Base-by-base conservation (phyloP, 2,888 invertebrate genomes). In the Peribatodes rhomboidaria region DNA sequence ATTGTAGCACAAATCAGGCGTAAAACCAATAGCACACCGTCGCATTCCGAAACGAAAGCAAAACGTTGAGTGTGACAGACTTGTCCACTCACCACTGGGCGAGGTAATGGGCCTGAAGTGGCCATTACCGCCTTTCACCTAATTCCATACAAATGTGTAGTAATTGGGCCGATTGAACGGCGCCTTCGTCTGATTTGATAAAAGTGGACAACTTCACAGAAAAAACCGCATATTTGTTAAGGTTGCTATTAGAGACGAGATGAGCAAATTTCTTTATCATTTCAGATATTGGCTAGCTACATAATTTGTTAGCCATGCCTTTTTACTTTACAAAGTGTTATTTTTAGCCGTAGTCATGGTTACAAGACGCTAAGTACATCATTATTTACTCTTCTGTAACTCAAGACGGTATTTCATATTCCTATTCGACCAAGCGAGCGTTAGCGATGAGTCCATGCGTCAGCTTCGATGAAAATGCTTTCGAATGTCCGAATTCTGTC, bases 111-210 rank as follows among this genome's bases (percentile, higher is more conserved):
- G 72, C 79, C 77, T 77, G 82, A 86, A 88, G 86, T 85, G 84
- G 72, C 81, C 78, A 85, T 87, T 86, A 85, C 71, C 70, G 75
- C 82, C 87, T 88, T 88, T 90, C 89, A 86, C 87, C 83, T 79
- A 84, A 80, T 87, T 84, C 76, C 74, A 62, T 69, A 68, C 64
- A 64, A 66, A 69, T 63, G 55, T 63, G 54, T 50, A n/a, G 64
- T 59, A 59, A 55, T 64, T 54, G 59, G 54, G 46, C 37, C 68
- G 68, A 71, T 75, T 76, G 74, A 74, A 74, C 63, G 61, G 70
- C 57, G 73, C 71, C 77, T 70, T 74, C 59, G 64, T 42, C 73
- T 33, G n/a, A 44, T 10, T 55, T 20, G 18, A 35, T 44, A 55
- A 31, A 8, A 44, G 18, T 31, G 20, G 13, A 39, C 14, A n/a